Percentiles rank a stretch among this genome's conserved stretches.
These are phyloP conservation scores for Ophion ellenae DNA, from an alignment of 2,888 invertebrate species.

Conservation along the genomic window DNA sequence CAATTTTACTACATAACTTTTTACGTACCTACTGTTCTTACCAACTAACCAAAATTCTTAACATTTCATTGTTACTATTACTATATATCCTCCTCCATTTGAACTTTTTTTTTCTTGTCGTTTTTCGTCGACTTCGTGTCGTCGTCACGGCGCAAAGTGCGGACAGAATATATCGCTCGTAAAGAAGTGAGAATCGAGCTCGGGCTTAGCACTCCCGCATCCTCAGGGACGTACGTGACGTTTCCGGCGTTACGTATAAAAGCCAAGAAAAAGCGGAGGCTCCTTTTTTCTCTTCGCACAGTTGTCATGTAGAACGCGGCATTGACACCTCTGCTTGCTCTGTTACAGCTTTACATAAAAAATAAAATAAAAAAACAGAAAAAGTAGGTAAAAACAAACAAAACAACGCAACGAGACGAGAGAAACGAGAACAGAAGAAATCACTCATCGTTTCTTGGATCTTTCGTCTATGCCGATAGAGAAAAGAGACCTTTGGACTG, in stretches of 20 bases:
- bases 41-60: too few relatives aligned
- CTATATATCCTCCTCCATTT: too few relatives aligned
- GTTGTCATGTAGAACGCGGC: neutral
- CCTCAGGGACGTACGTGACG: constrained; percentile 51
- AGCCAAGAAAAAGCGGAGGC: neutral
- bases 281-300: neutral
- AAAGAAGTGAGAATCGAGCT: constrained; percentile 37
- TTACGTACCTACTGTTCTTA: too few relatives aligned
- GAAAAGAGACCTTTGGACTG: too few relatives aligned
- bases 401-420: constrained; percentile 8
- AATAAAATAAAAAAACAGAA: too few relatives aligned
- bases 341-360: neutral
- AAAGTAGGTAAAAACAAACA: too few relatives aligned
- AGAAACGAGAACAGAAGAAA: constrained; percentile 36
- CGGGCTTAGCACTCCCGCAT: constrained; percentile 32
- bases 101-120: too few relatives aligned
- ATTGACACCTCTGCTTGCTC: neutral
- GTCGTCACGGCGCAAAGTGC: constrained; percentile 3
- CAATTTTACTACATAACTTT: too few relatives aligned
- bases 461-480: neutral
- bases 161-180: constrained; percentile 3
- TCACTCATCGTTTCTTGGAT: constrained; percentile 26
- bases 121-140: neutral
- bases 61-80: too few relatives aligned
- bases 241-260: constrained; percentile 53